Base-by-base conservation (phyloP, 2,888 invertebrate genomes). In the Nephrotoma appendiculata region DNA sequence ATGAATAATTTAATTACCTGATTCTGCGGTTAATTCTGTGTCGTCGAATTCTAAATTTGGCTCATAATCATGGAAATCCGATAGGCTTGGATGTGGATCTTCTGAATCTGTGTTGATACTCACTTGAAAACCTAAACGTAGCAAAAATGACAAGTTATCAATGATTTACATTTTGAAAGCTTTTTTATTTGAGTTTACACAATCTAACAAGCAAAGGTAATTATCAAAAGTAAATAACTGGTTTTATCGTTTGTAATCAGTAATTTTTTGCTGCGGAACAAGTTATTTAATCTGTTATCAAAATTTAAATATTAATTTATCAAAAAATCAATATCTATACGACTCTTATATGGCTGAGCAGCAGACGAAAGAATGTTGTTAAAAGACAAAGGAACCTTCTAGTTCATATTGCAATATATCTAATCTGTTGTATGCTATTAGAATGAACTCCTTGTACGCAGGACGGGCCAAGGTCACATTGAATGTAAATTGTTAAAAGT, bases 21-120 rank as follows among this genome's bases (percentile, higher is more conserved):
- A 93, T 89, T 94, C 94, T 87, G 94, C 93, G 86, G 95, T 93
- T 89, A 97, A 92, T 92, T 98, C 98, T 12, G 97, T 96, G 92
- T 98, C 98, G 92, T 99, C 98, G 92, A 98, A 98, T 92, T 98
- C 98, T 90, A 98, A 93, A 92, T 97, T 96, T 12, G 98, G 98
- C 91, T 99, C 98, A 91, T 98, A 97, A 92, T 98, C 98, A 91
- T 97, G 97, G 91, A 95, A 95, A 92, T 97, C 98, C 45, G 97
- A 97, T 87, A 98, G 93, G 91, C 98, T 98, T 86, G 97, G 96
- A 91, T 96, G 95, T 7, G 95, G 94, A 90, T 97, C 97, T 88
- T 97, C 96, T 87, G 93, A 92, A 88, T 94, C 93, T 31, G 31
- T 31, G 88, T 91, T 91, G 87, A 92, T 91, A 88, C 91, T 42